Evolutionary conservation across 2,888 invertebrate genomes (phyloP).

Genomic region (Anagyrus pseudococci): DNA sequence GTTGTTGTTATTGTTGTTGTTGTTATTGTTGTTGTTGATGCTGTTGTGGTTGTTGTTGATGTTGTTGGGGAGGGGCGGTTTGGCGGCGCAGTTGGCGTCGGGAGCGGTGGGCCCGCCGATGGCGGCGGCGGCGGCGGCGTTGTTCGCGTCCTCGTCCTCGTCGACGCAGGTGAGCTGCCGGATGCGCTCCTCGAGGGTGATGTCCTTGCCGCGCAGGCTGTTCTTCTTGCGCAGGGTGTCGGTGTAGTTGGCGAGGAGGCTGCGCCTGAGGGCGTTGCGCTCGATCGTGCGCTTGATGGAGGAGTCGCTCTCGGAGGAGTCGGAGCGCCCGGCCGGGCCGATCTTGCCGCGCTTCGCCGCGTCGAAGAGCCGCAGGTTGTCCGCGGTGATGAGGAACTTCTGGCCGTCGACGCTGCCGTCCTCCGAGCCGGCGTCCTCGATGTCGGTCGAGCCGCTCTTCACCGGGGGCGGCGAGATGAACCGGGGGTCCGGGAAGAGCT

Average conservation of each 20-base stretch:
- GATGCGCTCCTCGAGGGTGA: conserved; percentile 85
- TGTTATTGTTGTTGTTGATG: conserved; percentile 15
- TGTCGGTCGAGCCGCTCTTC: conserved; percentile 38
- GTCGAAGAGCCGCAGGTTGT: conserved; percentile 76
- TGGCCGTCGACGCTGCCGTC: conserved; percentile 46
- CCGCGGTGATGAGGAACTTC: conserved; percentile 73
- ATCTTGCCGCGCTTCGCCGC: conserved; percentile 68
- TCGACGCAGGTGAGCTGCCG: conserved; percentile 82
- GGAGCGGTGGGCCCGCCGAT: conserved; percentile 12
- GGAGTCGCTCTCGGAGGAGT: conserved; percentile 57
- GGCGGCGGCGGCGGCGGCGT: conserved; percentile 18
- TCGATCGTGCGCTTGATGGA: conserved; percentile 78
- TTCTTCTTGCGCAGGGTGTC: conserved; percentile 64
- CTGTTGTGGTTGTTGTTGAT: conserved; percentile 29
- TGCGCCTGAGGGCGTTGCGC: conserved; percentile 81
- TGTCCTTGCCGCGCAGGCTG: conserved; percentile 67
- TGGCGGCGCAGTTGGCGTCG: conserved; percentile 28
- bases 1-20: conserved; percentile 14
- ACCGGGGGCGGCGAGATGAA: conserved; percentile 70
- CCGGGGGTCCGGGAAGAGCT: conserved; percentile 77
- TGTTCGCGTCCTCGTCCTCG: conserved; percentile 69
- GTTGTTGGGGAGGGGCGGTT: not conserved
- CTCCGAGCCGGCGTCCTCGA: conserved; percentile 55
- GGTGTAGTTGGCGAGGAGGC: conserved; percentile 74
- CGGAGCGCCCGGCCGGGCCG: conserved; percentile 58